Percentiles rank a stretch among this genome's conserved stretches.
phyloP scores from a whole-genome alignment of 2,797 vertebrate genomes.

The Octomys mimax region DNA sequence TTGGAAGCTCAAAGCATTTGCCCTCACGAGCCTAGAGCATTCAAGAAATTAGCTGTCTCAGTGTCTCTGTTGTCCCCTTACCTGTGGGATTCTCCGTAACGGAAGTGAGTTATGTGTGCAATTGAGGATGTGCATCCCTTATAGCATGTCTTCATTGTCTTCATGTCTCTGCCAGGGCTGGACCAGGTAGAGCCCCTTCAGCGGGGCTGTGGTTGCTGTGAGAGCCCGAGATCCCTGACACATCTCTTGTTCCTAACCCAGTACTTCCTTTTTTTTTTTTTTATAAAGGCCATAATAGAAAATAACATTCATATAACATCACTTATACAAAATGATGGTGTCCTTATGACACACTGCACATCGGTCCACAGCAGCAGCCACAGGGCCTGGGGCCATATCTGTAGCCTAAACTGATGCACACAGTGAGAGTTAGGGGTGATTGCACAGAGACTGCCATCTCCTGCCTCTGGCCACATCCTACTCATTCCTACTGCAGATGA shows the following conservation, averaged over 20 bases:
- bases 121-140: neutral
- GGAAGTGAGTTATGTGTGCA: neutral
- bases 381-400: neutral
- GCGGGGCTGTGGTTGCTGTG: neutral
- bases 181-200: neutral
- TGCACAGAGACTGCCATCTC: neutral
- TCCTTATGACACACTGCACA: neutral
- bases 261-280: conserved; percentile 18
- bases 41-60: neutral
- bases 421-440: neutral
- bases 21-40: neutral
- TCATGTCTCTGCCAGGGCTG: neutral
- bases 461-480: neutral
- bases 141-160: neutral
- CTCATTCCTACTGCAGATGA: neutral
- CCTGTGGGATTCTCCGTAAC: neutral
- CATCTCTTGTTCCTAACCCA: neutral
- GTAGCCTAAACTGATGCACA: neutral
- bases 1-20: neutral
- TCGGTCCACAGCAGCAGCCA: neutral
- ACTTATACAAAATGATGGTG: neutral
- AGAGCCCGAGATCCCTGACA: neutral
- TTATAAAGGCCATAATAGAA: neutral
- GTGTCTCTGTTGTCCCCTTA: neutral
- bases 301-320: neutral